Evolutionary conservation across 2,888 invertebrate species (phyloP).

Genomic region (Eupithecia subfuscata): DNA sequence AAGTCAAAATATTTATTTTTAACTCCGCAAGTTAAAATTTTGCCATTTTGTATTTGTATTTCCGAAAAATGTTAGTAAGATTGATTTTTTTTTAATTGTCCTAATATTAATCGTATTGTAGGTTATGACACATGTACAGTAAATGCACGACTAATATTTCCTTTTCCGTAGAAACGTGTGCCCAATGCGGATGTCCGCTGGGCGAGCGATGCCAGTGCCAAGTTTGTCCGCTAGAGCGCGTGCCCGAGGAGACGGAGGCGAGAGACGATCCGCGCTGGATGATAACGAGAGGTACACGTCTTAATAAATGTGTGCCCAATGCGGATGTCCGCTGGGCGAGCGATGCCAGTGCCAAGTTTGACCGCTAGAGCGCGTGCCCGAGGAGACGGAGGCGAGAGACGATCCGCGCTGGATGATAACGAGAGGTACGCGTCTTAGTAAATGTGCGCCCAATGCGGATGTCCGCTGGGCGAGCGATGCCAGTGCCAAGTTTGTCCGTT

Average conservation of each 20-base stretch:
- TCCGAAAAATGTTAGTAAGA: too few relatives aligned
- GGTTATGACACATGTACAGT: not conserved
- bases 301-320: slow-evolving; percentile 57
- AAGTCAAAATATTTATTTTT: too few relatives aligned
- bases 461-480: slow-evolving; percentile 51
- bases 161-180: slow-evolving; percentile 53
- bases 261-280: slow-evolving; percentile 68
- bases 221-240: slow-evolving; percentile 48
- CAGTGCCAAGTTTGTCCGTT: slow-evolving; percentile 58
- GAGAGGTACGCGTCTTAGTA: slow-evolving; percentile 31
- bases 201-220: slow-evolving; percentile 61
- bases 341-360: slow-evolving; percentile 61
- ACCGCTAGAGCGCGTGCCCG: slow-evolving; percentile 45
- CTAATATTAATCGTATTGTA: not conserved
- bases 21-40: too few relatives aligned
- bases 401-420: slow-evolving; percentile 65
- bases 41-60: too few relatives aligned
- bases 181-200: slow-evolving; percentile 57
- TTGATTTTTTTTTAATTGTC: not conserved
- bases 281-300: slow-evolving; percentile 40
- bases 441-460: slow-evolving; percentile 54
- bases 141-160: not conserved
- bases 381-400: slow-evolving; percentile 52
- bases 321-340: slow-evolving; percentile 56
- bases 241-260: slow-evolving; percentile 50